Evolutionary conservation across 2,113 vertebrate species (phyloP).

Genomic region (Casuarius casuarius): DNA sequence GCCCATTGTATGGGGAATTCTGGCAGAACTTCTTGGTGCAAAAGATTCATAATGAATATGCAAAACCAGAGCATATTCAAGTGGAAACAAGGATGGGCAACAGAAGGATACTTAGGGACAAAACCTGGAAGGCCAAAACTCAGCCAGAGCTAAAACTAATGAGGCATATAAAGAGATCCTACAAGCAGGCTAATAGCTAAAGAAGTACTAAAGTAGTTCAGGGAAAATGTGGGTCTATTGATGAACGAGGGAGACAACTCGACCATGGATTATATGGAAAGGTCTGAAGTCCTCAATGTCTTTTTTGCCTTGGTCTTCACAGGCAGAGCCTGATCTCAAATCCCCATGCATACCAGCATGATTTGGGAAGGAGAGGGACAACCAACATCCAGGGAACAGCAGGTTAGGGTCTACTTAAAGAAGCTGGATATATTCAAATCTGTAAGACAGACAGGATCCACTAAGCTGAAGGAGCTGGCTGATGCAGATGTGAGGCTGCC

Average conservation of each 20-base stretch:
- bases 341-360: neutral
- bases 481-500: neutral
- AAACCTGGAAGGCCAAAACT: neutral
- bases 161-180: neutral
- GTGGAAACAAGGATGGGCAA: neutral
- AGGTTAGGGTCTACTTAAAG: neutral
- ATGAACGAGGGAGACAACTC: neutral
- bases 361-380: neutral
- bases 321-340: neutral
- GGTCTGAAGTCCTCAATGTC: neutral
- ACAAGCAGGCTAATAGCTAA: neutral
- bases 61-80: neutral
- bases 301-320: neutral
- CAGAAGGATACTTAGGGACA: neutral
- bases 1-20: neutral
- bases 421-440: neutral
- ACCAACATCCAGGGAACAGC: neutral
- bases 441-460: neutral
- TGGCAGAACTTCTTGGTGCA: neutral
- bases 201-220: neutral
- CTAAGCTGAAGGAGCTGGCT: neutral
- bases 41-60: neutral
- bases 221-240: neutral
- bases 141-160: neutral
- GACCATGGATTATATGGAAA: neutral